phyloP scores from a whole-genome alignment of 2,797 vertebrate genomes.

The Pteronotus mesoamericanus region DNA sequence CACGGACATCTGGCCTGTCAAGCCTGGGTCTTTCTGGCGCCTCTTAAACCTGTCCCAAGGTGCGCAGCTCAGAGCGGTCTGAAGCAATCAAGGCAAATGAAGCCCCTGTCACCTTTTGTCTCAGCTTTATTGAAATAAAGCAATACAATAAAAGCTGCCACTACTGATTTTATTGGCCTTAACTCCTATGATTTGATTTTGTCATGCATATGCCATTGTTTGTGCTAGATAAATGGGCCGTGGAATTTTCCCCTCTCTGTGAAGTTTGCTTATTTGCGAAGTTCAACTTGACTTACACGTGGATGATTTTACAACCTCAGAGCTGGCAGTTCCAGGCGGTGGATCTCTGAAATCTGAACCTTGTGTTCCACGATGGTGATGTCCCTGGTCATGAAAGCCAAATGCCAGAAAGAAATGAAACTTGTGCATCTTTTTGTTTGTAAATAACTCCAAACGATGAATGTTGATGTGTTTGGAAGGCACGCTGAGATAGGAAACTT shows the following conservation, averaged over 20 bases:
- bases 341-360: background rate
- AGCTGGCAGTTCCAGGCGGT: background rate
- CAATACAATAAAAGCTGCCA: background rate
- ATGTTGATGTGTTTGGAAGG: background rate
- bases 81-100: background rate
- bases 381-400: background rate
- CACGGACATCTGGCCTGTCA: background rate
- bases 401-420: background rate
- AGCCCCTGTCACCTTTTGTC: background rate
- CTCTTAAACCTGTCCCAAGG: background rate
- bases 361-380: background rate
- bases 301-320: background rate
- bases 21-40: background rate
- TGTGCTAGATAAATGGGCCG: background rate
- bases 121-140: background rate
- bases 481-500: background rate
- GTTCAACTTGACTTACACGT: background rate
- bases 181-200: background rate
- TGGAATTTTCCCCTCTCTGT: background rate
- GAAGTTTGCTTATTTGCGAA: background rate
- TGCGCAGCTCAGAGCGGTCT: background rate
- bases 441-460: background rate
- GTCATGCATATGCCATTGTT: rapidly evolving
- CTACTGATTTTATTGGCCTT: background rate
- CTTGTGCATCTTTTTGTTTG: background rate